Evolutionary conservation across 92 coral and sea anemone genomes (phyloP).

Genomic region (Heteractis magnifica): DNA sequence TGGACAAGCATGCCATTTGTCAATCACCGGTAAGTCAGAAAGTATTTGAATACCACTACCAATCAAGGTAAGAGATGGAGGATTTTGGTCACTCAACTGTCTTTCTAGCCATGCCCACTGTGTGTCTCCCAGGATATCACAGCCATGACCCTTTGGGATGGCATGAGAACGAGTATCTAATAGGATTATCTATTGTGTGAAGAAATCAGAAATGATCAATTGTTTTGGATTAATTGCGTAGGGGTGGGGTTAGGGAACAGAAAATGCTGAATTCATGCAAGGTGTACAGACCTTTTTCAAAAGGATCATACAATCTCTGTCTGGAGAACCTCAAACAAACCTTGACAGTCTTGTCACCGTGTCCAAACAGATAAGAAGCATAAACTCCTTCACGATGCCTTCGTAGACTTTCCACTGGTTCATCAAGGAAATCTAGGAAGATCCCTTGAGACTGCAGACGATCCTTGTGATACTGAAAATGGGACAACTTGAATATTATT

Average conservation of each 20-base stretch:
- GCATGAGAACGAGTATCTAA: slow-evolving; percentile 88
- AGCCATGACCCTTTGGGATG: slow-evolving; percentile 57
- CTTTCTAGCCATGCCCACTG: slow-evolving; percentile 92
- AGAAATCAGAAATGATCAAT: no score
- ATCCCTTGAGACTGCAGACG: slow-evolving; percentile 91
- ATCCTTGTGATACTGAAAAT: slow-evolving; percentile 66
- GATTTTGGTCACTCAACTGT: slow-evolving; percentile 68
- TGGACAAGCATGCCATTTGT: slow-evolving; percentile 80
- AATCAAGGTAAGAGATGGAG: slow-evolving; percentile 69
- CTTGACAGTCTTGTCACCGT: slow-evolving; percentile 75
- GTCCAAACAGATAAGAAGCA: slow-evolving; percentile 82
- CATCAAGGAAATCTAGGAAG: slow-evolving; percentile 89
- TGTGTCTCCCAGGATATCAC: slow-evolving; percentile 80
- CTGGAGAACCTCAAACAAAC: slow-evolving; percentile 18
- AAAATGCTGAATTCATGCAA: not conserved
- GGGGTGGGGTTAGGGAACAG: not conserved
- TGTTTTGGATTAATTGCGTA: no score
- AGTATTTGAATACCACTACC: slow-evolving; percentile 95
- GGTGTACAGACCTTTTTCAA: no score
- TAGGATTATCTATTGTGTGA: slow-evolving; percentile 62
- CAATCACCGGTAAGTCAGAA: slow-evolving; percentile 66
- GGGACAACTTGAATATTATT: not conserved
- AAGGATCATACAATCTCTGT: no score
- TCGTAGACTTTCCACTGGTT: slow-evolving; percentile 77
- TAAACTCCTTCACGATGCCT: slow-evolving; percentile 80